Evolutionary conservation across 2,113 vertebrate species (phyloP), one percentile per base, ranked within the genome.

Genomic region (Xiphophorus hellerii): DNA sequence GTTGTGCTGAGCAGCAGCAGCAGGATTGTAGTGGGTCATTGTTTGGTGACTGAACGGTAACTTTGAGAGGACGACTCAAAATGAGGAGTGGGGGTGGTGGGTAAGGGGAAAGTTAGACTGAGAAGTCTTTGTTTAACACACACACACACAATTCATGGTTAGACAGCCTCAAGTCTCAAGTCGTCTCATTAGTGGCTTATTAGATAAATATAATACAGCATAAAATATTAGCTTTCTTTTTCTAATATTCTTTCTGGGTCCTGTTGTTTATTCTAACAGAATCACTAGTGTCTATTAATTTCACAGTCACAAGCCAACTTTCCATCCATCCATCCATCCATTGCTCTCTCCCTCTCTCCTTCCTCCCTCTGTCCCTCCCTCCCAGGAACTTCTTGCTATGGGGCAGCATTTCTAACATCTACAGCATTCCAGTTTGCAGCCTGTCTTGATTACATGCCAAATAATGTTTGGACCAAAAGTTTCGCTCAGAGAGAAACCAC

Each of bases 111-210:
- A 73, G 68, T 33, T 25, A 62, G 17, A 86, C 82, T 84, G 80
- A 89, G 84, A 64, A 28, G 31, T 80, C 91, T 91, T 92, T 92
- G 89, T 92, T 28, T 60, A 0, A 4, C 42, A 58, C 72, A 51
- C 44, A 68, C 44, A 68, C 74, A 48, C 44, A 48, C 1, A 48
- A 17, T 69, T 69, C 28, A 61, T 14, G 31, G 25, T 62, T 61
- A 48, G 5, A 17, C 44, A 48, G 1, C 14, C 17, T 48, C 4
- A 62, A 11, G 13, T 58, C 33, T 58, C 20, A 58, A 6, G 22
- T 9, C 27, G 3, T 39, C 33, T 61, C 9, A 71, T 61, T 39
- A 14, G 5, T 35, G 51, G 33, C 48, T 67, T 29, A 9, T 4
- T 28, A 2, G 4, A 25, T 66, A 25, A 60, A 54, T 28, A 39